Percentiles rank a stretch among this genome's conserved stretches.
Conservation (phyloP, 2,888 invertebrate genomes). For the Aleiodes alternator region DNA sequence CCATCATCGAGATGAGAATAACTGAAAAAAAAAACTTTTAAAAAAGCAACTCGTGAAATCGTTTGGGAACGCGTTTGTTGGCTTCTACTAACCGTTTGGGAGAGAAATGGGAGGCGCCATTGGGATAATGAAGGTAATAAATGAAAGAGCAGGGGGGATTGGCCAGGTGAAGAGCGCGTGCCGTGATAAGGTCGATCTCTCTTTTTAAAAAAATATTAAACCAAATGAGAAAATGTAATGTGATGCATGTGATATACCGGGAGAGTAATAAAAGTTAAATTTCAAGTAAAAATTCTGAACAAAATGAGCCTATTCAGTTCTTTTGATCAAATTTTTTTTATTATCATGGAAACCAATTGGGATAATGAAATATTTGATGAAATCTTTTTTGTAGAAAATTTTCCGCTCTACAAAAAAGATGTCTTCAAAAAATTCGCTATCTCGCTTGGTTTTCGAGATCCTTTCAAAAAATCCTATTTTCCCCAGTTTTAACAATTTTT, state of each 20-base stretch:
- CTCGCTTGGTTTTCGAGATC: too few relatives aligned
- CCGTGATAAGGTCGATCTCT: conserved; percentile 42
- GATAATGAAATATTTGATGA: too few relatives aligned
- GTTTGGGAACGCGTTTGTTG: conserved; percentile 10
- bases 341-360: too few relatives aligned
- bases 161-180: conserved; percentile 53
- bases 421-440: too few relatives aligned
- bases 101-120: conserved; percentile 37
- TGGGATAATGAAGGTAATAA: conserved; percentile 42
- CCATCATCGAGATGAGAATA: not conserved
- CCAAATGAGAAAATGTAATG: not conserved
- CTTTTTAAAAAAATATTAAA: conserved; percentile 19
- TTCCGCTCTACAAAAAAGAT: too few relatives aligned
- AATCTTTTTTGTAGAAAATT: too few relatives aligned
- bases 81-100: conserved; percentile 2
- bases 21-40: conserved; percentile 4
- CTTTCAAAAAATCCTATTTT: too few relatives aligned
- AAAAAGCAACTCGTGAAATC: conserved; percentile 17
- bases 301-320: too few relatives aligned
- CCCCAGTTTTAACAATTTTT: too few relatives aligned
- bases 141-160: conserved; percentile 12
- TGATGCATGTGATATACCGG: not conserved
- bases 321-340: too few relatives aligned
- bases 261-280: conserved; percentile 29
- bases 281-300: too few relatives aligned